phyloP scores from a whole-genome alignment of 2,113 vertebrate genomes.

The Tiliqua scincoides region DNA sequence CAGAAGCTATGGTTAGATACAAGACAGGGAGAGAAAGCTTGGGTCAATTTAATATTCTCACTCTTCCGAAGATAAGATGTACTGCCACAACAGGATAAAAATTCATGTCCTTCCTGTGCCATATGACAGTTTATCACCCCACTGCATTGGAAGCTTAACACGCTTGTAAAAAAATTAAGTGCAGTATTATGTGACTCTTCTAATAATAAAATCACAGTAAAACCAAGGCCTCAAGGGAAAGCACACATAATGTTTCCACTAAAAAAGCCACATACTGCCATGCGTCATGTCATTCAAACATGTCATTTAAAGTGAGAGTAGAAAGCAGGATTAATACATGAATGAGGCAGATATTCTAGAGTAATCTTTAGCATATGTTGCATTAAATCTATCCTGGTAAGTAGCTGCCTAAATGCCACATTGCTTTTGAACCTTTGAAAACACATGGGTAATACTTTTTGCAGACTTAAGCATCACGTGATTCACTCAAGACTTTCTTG shows the following conservation, averaged over 20 bases:
- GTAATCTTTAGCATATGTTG: conserved; percentile 56
- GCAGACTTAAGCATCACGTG: background rate
- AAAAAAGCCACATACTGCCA: conserved; percentile 70
- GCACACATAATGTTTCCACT: conserved; percentile 53
- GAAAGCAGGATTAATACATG: conserved; percentile 56
- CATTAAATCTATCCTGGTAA: conserved; percentile 64
- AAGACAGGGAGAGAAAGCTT: conserved; percentile 40
- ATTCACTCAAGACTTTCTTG: background rate
- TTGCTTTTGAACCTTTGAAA: conserved; percentile 56
- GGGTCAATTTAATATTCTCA: conserved; percentile 42
- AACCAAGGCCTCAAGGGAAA: conserved; percentile 64
- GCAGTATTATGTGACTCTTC: conserved; percentile 53
- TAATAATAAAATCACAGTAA: conserved; percentile 63
- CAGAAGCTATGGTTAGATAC: background rate
- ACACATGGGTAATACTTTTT: conserved; percentile 19
- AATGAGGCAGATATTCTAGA: conserved; percentile 48
- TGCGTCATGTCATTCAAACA: conserved; percentile 68
- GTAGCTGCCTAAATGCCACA: conserved; percentile 43
- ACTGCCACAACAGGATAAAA: conserved; percentile 38
- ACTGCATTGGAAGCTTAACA: conserved; percentile 39
- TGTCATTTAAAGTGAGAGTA: conserved; percentile 56
- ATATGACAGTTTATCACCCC: conserved; percentile 45
- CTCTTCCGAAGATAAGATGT: conserved; percentile 27
- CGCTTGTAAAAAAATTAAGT: conserved; percentile 57
- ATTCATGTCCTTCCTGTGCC: conserved; percentile 13